A percentile compares a stretch with the other conserved stretches of the same genome.
These are phyloP conservation scores for Aldabrachelys gigantea DNA, from an alignment of 2,113 vertebrate genomes.

Conservation along the genomic window DNA sequence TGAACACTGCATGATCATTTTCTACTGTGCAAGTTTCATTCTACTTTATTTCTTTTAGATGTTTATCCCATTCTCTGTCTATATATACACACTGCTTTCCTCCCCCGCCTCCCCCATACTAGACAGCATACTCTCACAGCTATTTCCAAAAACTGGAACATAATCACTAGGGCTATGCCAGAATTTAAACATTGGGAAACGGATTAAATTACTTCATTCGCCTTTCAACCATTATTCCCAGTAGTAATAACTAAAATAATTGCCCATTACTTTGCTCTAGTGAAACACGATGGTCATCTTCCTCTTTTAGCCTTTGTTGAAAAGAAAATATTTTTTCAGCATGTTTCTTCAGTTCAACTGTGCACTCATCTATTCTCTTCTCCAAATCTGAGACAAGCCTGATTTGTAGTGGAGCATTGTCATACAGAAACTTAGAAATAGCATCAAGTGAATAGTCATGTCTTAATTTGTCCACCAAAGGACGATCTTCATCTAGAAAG, in stretches of 20 bases:
- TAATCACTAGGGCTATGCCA: neutral
- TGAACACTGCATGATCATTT: neutral
- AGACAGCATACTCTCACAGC: no score
- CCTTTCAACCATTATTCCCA: neutral
- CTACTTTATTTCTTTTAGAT: neutral
- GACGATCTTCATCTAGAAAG: neutral
- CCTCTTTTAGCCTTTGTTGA: neutral
- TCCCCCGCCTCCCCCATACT: neutral
- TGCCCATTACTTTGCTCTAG: neutral
- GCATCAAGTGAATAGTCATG: constrained; percentile 41
- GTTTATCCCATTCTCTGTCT: neutral
- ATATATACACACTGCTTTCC: neutral
- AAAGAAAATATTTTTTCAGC: neutral
- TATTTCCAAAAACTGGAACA: neutral
- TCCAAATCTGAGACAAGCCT: constrained; percentile 26
- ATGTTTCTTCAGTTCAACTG: constrained; percentile 31
- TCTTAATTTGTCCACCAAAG: constrained; percentile 17
- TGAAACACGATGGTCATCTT: neutral
- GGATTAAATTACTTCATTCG: neutral
- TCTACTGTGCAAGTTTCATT: neutral
- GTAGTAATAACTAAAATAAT: neutral
- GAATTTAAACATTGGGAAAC: neutral
- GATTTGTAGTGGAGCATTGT: constrained; percentile 28
- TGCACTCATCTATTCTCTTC: constrained; percentile 24
- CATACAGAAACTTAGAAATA: constrained; percentile 42